Evolutionary conservation across 2,797 vertebrate genomes (phyloP), one percentile per base, ranked within the genome.

Genomic region (Hydrophis major): DNA sequence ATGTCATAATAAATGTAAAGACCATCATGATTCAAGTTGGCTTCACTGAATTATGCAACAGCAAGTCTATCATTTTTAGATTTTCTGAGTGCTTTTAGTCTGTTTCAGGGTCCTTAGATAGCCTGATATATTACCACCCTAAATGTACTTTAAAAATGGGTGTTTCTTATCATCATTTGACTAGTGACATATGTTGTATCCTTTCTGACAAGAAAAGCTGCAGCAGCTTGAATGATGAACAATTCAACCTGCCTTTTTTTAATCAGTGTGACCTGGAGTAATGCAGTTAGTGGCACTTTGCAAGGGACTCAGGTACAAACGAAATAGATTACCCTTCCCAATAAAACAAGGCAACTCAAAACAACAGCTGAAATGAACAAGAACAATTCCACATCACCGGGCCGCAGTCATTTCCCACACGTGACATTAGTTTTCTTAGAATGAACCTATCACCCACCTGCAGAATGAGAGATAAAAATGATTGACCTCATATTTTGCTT

Each of bases 161-260:
- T 1, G 25, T 89, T 90, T 86, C 69, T 69, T 78, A 74, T 56
- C 50, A 88, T 37, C 50, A 87, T 0, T 47, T 94, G 10, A 89
- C 93, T 47, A 93, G 63, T 18, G 28, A 78, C 87, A 93, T 93
- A 55, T 22, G 86, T 32, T 47, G 25, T 91, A 92, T 89, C 86
- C 53, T 89, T 55, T 93, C 89, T 91, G 86, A 92, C 93, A n/a
- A 78, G 1, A 57, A 95, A 42, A 2, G 59, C 0, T 1, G 55
- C 0, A 0, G 89, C 86, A 93, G 14, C 56, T 87, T 91, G 0
- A 10, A 1, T 0, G 5, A 0, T 0, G 57, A 92, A 92, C 90
- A 4, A 42, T 89, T 95, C 93, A 88, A 89, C 88, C 83, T 95
- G 91, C 94, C 61, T n/a, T 92, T 95, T 66, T 89, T 89, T 93